Percentiles rank a stretch among this genome's conserved stretches.
These are phyloP conservation scores for Synergus laeviventris DNA, from an alignment of 2,888 invertebrate genomes.

Conservation along the genomic window DNA sequence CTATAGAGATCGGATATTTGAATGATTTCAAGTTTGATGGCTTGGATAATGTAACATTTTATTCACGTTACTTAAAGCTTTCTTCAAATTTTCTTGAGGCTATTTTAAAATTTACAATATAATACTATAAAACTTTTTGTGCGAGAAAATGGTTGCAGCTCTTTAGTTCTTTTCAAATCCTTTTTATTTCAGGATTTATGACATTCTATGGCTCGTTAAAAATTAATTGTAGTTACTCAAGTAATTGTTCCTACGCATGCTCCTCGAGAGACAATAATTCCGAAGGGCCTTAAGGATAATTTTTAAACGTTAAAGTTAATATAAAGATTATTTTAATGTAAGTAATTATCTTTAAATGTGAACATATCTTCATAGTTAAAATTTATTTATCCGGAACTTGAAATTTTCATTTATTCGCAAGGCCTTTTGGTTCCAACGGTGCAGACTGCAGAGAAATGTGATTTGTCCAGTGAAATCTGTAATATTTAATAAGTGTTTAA, in stretches of 20 bases:
- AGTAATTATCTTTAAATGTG: not conserved
- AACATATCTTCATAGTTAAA: not conserved
- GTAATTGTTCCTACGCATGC: slow-evolving; percentile 13
- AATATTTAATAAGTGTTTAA: not conserved
- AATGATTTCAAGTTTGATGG: not conserved
- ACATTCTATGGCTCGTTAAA: not conserved
- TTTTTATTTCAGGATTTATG: not conserved
- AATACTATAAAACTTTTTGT: not conserved
- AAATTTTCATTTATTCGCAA: slow-evolving; percentile 6
- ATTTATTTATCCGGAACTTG: not conserved
- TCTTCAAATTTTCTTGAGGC: not conserved
- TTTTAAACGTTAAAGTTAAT: not conserved
- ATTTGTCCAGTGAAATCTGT: slow-evolving; percentile 2
- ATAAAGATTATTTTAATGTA: not conserved
- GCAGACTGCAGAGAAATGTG: slow-evolving; percentile 21
- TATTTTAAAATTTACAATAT: not conserved
- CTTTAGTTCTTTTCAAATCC: not conserved
- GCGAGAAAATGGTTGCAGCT: not conserved
- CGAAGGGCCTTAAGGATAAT: slow-evolving; percentile 37
- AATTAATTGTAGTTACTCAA: slow-evolving; percentile 4
- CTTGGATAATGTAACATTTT: not conserved
- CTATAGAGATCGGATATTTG: not conserved
- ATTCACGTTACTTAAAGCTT: not conserved
- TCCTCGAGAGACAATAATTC: slow-evolving; percentile 37
- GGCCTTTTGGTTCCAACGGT: slow-evolving; percentile 14